Percentiles rank a stretch among this genome's conserved stretches.
phyloP scores from a whole-genome alignment of 2,888 invertebrate species.

The Linnaemya vulpina region DNA sequence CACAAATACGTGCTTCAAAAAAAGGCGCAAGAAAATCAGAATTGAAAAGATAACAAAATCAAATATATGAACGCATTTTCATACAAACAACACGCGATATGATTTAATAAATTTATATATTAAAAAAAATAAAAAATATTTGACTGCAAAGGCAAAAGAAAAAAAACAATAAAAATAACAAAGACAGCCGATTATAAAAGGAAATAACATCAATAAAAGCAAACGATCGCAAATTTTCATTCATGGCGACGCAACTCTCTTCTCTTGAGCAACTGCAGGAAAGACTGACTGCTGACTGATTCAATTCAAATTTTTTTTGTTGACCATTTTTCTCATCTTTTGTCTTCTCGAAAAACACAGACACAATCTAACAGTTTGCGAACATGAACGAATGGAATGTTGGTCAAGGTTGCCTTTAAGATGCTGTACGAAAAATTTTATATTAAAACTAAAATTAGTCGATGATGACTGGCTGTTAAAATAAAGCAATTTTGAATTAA shows the following conservation, averaged over 20 bases:
- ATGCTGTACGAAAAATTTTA: conserved; percentile 32
- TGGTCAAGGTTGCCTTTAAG: conserved; percentile 45
- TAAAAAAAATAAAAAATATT: conserved; percentile 11
- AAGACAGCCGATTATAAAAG: conserved; percentile 55
- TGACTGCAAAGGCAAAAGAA: not conserved
- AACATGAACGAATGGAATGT: conserved; percentile 47
- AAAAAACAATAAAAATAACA: not conserved
- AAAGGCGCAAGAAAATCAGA: conserved; percentile 32
- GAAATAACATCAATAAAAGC: conserved; percentile 67
- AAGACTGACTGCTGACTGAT: conserved; percentile 21
- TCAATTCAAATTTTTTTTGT: conserved; percentile 16
- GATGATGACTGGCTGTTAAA: conserved; percentile 43
- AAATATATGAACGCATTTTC: conserved; percentile 16
- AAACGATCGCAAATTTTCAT: conserved; percentile 66
- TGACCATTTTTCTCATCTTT: conserved; percentile 10
- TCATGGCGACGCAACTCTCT: conserved; percentile 22
- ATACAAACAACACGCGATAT: conserved; percentile 22
- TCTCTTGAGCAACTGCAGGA: conserved; percentile 28
- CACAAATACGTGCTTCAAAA: too few species aligned
- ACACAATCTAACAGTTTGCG: conserved; percentile 1
- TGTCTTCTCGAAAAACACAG: conserved; percentile 31
- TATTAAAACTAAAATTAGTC: not conserved
- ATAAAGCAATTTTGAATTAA: conserved; percentile 44
- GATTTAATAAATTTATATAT: not conserved
- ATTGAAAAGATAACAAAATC: not conserved